Base-by-base conservation (phyloP, 2,797 vertebrate species). In the Anguilla obscura region DNA sequence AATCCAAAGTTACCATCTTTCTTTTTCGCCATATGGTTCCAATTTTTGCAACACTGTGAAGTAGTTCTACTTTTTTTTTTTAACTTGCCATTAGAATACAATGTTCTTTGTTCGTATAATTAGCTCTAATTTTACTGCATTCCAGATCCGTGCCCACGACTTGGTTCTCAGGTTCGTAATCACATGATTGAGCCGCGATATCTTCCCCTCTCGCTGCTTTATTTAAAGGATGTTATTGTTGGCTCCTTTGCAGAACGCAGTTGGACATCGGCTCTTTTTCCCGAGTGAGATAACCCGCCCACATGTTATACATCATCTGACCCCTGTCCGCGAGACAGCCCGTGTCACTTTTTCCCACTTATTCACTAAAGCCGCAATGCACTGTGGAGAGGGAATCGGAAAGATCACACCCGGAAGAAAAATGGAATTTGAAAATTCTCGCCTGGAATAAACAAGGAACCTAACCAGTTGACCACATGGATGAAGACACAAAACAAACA, bases 151-250 rank as follows among this genome's bases (percentile, higher is more conserved):
- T 95, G 93, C 95, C 96, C 93, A 92, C 95, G 95, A 95, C 95
- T 94, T 95, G 96, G 95, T 96, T 95, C 94, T 96, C 95, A 95
- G 96, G 94, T 94, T 95, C 94, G 94, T 94, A 96, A 97, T 95
- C 90, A 89, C 93, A 93, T 27, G 93, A 95, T 90, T 92, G 91
- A 94, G 90, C 94, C 93, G 91, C 93, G 95, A 90, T 71, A 88
- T 89, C 80, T 71, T 40, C 83, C 69, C 80, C 63, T 84, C 63
- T 85, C 89, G 92, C 92, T 92, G 90, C 87, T 93, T 97, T 98
- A 98, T 98, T 98, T 96, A 97, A 95, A 97, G 98, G 96, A 97
- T 99, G 97, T 98, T 99, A 97, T 98, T 97, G 94, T 98, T 99
- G 98, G 98, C 98, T 94, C 93, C 1, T 1, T 93, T 94, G 94